Conservation (phyloP, 2,797 vertebrate species). For the Acanthurus lineatus region DNA sequence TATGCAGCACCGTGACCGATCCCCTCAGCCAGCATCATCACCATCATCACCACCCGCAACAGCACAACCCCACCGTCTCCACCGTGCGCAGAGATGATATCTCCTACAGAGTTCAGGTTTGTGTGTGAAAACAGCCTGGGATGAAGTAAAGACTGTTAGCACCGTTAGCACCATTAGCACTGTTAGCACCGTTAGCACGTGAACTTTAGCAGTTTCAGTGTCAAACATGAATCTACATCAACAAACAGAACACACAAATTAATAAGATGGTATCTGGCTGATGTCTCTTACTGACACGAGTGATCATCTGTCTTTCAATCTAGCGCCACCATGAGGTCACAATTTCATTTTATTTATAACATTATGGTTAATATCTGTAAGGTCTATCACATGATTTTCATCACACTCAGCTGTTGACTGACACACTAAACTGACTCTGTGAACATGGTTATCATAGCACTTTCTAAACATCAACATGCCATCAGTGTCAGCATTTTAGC, state of each 20-base stretch:
- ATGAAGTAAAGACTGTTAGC: neutral
- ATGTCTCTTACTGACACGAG: too few species aligned
- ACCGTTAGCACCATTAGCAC: neutral
- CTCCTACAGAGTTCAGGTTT: conserved; percentile 96
- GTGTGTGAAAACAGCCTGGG: neutral
- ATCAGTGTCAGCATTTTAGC: neutral
- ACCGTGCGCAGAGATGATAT: conserved; percentile 92
- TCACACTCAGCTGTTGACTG: neutral
- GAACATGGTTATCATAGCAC: neutral
- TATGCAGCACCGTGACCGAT: conserved; percentile 71
- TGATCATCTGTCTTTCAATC: too few species aligned
- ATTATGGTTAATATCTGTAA: too few species aligned
- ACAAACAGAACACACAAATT: neutral
- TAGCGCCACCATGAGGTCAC: too few species aligned
- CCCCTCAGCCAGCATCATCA: conserved; percentile 83
- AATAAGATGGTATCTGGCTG: too few species aligned
- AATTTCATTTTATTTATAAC: too few species aligned
- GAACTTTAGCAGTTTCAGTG: neutral
- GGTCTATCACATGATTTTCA: neutral
- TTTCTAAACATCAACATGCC: neutral
- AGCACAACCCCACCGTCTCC: conserved; percentile 84
- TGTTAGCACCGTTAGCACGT: neutral
- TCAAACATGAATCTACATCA: neutral
- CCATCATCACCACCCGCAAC: conserved; percentile 85
- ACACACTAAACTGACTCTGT: neutral